Conservation (phyloP, 2,113 vertebrate genomes). For the Xiphorhynchus elegans region DNA sequence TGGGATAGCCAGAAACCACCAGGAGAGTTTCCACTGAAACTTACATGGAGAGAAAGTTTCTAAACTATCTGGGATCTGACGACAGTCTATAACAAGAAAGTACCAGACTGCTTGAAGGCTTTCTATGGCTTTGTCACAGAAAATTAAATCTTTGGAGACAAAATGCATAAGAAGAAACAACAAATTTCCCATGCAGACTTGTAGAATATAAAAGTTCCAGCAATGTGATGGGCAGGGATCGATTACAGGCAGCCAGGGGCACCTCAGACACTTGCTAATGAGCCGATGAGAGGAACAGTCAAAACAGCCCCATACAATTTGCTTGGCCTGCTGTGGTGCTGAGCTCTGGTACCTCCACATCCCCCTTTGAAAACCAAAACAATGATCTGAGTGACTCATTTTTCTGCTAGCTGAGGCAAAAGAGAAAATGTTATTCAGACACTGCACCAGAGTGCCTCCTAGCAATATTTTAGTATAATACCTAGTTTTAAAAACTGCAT, state of each 20-base stretch:
- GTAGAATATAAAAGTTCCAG: background rate
- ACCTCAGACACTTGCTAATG: background rate
- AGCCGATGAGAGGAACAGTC: background rate
- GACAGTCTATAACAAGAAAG: background rate
- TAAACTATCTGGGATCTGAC: background rate
- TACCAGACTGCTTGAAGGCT: background rate
- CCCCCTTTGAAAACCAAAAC: background rate
- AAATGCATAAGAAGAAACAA: background rate
- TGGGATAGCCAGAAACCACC: background rate
- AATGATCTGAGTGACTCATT: background rate
- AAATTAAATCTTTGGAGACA: background rate
- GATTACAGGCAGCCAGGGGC: background rate
- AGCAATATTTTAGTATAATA: background rate
- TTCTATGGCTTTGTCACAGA: background rate
- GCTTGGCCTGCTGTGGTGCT: background rate
- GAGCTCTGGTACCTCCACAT: background rate
- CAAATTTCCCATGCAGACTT: background rate
- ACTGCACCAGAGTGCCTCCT: background rate
- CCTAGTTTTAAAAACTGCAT: background rate
- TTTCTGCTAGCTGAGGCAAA: background rate
- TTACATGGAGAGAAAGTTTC: background rate
- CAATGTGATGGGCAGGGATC: fast-evolving
- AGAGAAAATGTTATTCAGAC: background rate
- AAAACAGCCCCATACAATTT: background rate
- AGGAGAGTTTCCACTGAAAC: background rate